Conservation (phyloP, 2,113 vertebrate genomes). For the Circaetus gallicus region DNA sequence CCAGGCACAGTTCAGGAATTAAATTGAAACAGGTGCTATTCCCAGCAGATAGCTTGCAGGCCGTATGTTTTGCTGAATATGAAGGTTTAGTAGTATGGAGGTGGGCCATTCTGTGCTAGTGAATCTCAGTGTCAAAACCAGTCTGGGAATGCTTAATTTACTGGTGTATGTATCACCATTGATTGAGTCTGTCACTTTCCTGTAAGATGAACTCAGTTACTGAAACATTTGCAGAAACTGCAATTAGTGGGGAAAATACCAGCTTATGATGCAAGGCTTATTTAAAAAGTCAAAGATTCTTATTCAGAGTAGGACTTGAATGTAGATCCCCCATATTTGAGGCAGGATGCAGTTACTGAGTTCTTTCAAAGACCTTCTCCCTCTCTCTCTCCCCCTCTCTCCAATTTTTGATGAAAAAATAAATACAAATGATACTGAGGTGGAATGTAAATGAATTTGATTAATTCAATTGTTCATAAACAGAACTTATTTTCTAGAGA, state of each 20-base stretch:
- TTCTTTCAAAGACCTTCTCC: not conserved
- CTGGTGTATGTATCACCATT: rapidly evolving
- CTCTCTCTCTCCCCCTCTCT: not conserved
- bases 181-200: not conserved
- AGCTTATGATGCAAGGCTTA: not conserved
- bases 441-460: not conserved
- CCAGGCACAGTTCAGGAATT: not conserved
- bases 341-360: not conserved
- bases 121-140: not conserved
- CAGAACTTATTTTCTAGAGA: not conserved
- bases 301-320: not conserved
- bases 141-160: not conserved
- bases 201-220: not conserved
- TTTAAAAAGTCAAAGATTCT: not conserved
- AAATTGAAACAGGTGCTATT: not conserved
- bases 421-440: not conserved
- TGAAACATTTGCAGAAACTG: not conserved
- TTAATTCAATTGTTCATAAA: not conserved
- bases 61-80: not conserved
- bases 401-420: not conserved
- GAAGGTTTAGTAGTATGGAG: not conserved
- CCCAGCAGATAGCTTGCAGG: not conserved
- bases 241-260: not conserved
- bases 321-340: not conserved
- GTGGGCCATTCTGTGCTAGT: not conserved